Base-by-base conservation (phyloP, 2,113 vertebrate genomes). In the Xiphias gladius region DNA sequence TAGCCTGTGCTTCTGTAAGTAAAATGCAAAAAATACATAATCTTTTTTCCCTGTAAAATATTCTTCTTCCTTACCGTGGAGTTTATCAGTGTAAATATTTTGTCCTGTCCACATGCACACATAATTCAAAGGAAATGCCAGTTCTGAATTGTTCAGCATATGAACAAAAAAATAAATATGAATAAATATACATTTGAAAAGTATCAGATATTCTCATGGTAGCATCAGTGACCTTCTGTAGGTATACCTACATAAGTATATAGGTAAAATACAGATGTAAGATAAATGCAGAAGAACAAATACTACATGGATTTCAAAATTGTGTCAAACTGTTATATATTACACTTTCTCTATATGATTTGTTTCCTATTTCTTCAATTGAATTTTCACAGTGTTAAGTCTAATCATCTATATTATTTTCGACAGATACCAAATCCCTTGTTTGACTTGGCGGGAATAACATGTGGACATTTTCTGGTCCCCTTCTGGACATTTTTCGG, bases 401-500 rank as follows among this genome's bases (percentile, higher is more conserved):
- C 2, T 68, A 19, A 66, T 65, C 0, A 6, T 19, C 30, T 24
- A 1, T 54, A 0, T 67, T 24, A 1, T 69, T 19, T 43, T 1
- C 76, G 76, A 43, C 72, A 99, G 97, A 97, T 98, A 93, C 96
- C 96, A 79, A 96, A 97, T 82, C 96, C 96, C 5, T 88, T 97
- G 13, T 97, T 98, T 83, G 97, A 98, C 93, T 93, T 97, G 88
- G 97, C 96, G 30, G 96, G 96, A 88, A 97, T 97, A 89, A 98
- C 95, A 5, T 97, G 96, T 85, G 96, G 96, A 71, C 96, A 98
- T 88, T 98, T 97, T 77, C 93, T 97, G 37, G 97, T 97, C 55
- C 96, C 96, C 28, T 97, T 98, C 88, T 98, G 97, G 97, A 97
- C 96, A 28, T 97, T 97, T 93, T 97, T 97, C 81, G 96, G 96